These are phyloP conservation scores for Dicerorhinus sumatrensis DNA, from an alignment of 2,113 vertebrate genomes.

Conservation along the genomic window DNA sequence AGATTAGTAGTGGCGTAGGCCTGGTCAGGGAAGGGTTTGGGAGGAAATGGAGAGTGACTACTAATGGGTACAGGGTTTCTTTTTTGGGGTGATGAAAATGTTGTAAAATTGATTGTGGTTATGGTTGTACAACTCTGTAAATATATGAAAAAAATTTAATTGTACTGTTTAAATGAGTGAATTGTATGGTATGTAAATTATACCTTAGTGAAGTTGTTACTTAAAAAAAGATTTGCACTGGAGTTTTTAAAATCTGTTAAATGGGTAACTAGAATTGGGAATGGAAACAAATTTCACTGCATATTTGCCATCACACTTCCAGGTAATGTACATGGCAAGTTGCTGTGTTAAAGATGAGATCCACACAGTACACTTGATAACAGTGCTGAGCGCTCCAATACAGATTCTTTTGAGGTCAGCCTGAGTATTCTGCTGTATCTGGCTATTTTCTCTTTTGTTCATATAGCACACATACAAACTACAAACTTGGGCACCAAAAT, in stretches of 20 bases:
- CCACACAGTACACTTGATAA: neutral
- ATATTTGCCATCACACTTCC: neutral
- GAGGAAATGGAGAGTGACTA: neutral
- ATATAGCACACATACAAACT: neutral
- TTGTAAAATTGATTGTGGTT: slow-evolving; percentile 31
- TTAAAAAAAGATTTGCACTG: neutral
- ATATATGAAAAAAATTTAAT: neutral
- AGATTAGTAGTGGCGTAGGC: neutral
- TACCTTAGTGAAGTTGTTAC: neutral
- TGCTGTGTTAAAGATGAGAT: slow-evolving; percentile 31
- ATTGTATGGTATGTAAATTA: neutral
- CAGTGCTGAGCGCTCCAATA: neutral
- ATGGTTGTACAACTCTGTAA: neutral
- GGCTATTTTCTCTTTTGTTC: slow-evolving; percentile 3
- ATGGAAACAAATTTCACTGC: neutral
- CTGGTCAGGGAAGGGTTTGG: neutral
- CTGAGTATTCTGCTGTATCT: neutral
- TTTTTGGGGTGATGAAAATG: neutral
- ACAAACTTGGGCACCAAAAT: neutral
- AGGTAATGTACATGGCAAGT: neutral
- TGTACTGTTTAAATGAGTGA: neutral
- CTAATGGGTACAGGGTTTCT: neutral
- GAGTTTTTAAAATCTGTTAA: slow-evolving; percentile 18
- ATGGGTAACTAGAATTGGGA: neutral
- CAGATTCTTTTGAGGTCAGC: slow-evolving; percentile 9